Conservation (phyloP, 2,113 vertebrate species). For the Microtus pennsylvanicus region DNA sequence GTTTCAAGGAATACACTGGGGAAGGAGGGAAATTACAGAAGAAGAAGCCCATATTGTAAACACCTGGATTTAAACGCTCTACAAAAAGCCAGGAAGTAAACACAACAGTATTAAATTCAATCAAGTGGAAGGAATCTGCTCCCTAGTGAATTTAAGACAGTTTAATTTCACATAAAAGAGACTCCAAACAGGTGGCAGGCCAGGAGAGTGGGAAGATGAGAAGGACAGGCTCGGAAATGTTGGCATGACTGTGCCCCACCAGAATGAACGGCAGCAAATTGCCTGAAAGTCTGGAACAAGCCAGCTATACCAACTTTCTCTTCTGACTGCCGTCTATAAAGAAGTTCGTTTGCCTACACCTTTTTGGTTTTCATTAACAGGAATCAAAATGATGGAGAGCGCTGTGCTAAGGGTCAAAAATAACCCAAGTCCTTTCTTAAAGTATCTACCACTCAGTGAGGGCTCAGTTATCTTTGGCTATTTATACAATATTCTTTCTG, state of each 20-base stretch:
- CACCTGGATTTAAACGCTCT: slow-evolving; percentile 72
- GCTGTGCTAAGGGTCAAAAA: not conserved
- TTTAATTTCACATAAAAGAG: slow-evolving; percentile 65
- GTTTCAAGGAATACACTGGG: slow-evolving; percentile 46
- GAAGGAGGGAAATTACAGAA: slow-evolving; percentile 51
- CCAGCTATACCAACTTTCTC: not conserved
- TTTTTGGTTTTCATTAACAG: not conserved
- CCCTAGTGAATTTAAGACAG: not conserved
- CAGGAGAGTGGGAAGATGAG: not conserved
- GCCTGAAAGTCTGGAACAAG: not conserved
- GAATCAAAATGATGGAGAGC: not conserved
- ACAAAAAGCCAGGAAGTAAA: slow-evolving; percentile 66
- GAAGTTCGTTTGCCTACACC: not conserved
- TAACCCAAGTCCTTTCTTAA: not conserved
- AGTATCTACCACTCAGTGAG: not conserved
- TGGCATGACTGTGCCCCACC: not conserved
- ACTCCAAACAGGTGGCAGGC: not conserved
- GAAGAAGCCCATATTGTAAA: slow-evolving; percentile 61
- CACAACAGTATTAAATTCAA: slow-evolving; percentile 51
- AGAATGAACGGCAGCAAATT: not conserved
- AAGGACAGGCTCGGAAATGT: not conserved
- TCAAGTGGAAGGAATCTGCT: slow-evolving; percentile 38
- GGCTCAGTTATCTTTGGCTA: not conserved
- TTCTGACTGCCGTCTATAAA: not conserved
- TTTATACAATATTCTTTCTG: not conserved